Evolutionary conservation across 1,140 invertebrate species (phyloP).

Genomic region (Subanguina moxae): DNA sequence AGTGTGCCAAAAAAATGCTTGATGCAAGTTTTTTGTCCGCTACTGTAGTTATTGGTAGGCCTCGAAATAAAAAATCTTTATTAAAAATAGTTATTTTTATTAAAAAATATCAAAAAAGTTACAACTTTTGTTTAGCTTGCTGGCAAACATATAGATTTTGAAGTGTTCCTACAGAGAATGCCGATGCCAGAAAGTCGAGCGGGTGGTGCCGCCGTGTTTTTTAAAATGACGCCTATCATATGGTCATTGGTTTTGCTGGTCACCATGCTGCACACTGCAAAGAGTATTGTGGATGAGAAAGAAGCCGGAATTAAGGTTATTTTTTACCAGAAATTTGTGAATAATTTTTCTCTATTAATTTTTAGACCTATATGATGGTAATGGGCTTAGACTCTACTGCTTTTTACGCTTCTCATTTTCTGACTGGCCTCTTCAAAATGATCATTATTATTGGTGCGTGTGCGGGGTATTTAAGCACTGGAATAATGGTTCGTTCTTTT

Average conservation of each 20-base stretch:
- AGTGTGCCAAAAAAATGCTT: too few relatives aligned
- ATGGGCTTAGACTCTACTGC: slow-evolving; percentile 44
- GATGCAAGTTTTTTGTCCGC: too few relatives aligned
- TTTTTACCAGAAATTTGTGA: slow-evolving; percentile 7
- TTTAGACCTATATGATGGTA: slow-evolving; percentile 50
- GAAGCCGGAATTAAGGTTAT: slow-evolving; percentile 48
- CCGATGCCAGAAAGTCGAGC: slow-evolving; percentile 35
- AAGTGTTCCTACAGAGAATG: slow-evolving; percentile 36
- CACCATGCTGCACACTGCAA: slow-evolving; percentile 42
- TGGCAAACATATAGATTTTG: slow-evolving; percentile 18
- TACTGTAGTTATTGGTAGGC: too few relatives aligned
- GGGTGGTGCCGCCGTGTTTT: slow-evolving; percentile 21
- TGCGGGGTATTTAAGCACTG: slow-evolving; percentile 16
- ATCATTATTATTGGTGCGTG: slow-evolving; percentile 18
- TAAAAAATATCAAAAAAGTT: not conserved
- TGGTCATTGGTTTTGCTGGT: slow-evolving; percentile 33
- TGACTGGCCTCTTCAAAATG: slow-evolving; percentile 41
- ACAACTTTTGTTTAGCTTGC: slow-evolving; percentile 17
- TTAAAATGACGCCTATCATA: slow-evolving; percentile 34
- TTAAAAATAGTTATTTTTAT: not conserved
- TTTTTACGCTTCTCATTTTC: slow-evolving; percentile 43
- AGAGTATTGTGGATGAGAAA: slow-evolving; percentile 47
- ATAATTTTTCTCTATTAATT: not conserved
- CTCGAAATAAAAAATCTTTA: too few relatives aligned
- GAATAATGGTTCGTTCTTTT: slow-evolving; percentile 23